Base-by-base conservation (phyloP, 2,888 invertebrate genomes). In the Amblyjoppa fuscipennis region DNA sequence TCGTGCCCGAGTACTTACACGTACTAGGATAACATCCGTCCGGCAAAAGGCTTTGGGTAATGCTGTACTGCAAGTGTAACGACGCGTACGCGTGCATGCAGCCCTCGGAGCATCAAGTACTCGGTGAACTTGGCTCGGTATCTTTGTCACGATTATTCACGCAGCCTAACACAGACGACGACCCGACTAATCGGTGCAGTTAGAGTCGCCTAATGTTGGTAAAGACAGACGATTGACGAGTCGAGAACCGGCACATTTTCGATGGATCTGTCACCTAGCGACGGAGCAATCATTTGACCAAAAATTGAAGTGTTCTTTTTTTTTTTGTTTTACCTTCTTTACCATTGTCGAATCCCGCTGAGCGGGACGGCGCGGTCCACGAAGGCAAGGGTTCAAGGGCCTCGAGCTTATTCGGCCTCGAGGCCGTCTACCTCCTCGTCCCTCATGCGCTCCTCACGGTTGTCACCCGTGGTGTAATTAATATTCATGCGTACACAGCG, bases 391-490 rank as follows among this genome's bases (percentile, higher is more conserved):
- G 90, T 89, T 90, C 87, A 91, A 91, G 91, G 91, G 89, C 88
- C 85, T 73, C 56, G 70, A 81, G 87, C 82, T 90, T 89, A 88
- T 90, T 90, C 87, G 89, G 88, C 81, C 88, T 84, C 81, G 80
- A 83, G 81, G 73, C 81, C 82, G 81, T 68, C 84, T 75, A 93
- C 91, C 93, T 94, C 92, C 88, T 93, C 66, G 53, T 20, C 56
- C 75, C 78, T 92, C 89, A 90, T 94, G 89, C 76, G 84, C 74
- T 83, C 94, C 93, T 93, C 92, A 82, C 87, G 89, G 87, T 87
- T 94, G 94, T 94, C 94, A 93, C 92, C 93, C 92, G 90, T 90
- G 89, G 89, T 92, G 92, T 93, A 93, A 94, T 94, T 93, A 94
- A 94, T 94, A 94, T 94, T 93, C 94, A 93, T 93, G 91, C 86